A percentile compares a stretch with the other conserved stretches of the same genome.
These are phyloP conservation scores for Arothron firmamentum DNA, from an alignment of 2,113 vertebrate species.

Conservation along the genomic window DNA sequence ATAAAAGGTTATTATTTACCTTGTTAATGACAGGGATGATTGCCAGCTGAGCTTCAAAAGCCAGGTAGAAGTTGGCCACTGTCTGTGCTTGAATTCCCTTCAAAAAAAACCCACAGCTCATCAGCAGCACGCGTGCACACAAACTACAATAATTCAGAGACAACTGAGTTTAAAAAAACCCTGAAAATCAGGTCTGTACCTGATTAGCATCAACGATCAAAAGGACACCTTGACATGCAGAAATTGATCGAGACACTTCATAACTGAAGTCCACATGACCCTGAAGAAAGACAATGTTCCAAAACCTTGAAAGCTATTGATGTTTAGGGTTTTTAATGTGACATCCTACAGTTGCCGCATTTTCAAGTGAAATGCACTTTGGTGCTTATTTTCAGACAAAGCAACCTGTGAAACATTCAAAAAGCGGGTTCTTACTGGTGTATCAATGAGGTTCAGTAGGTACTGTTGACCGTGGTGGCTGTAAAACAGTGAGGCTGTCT, in stretches of 20 bases:
- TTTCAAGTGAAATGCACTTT: neutral
- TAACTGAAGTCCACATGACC: conserved; percentile 98
- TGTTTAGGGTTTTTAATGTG: neutral
- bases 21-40: conserved; percentile 97
- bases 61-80: conserved; percentile 95
- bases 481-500: conserved; percentile 95
- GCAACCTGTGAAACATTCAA: neutral
- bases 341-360: neutral
- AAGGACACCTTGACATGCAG: conserved; percentile 94
- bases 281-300: conserved; percentile 55
- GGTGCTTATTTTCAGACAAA: no score
- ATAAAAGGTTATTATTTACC: conserved; percentile 67
- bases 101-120: conserved; percentile 12
- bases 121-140: neutral
- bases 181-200: conserved; percentile 61
- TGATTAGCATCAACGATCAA: conserved; percentile 96
- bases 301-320: no score
- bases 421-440: conserved; percentile 77
- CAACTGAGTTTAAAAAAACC: neutral
- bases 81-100: conserved; percentile 98
- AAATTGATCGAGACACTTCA: conserved; percentile 92
- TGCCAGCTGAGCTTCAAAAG: conserved; percentile 91
- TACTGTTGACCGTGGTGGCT: conserved; percentile 78
- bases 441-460: conserved; percentile 97
- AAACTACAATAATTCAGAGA: neutral